Conservation (phyloP, 2,888 invertebrate species). For the Nycteola revayana region DNA sequence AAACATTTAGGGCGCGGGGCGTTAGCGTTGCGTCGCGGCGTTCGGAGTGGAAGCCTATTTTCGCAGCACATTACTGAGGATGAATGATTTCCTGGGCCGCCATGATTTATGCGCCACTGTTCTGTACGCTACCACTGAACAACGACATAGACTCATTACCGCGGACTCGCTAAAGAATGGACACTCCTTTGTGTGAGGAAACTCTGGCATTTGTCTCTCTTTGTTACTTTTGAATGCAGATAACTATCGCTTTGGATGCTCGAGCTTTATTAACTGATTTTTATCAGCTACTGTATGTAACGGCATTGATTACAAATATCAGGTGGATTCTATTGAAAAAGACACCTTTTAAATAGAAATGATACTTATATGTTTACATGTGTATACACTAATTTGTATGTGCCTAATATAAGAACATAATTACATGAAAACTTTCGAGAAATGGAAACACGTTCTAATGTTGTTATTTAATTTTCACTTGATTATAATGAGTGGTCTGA, state of each 20-base stretch:
- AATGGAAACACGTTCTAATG: conserved; percentile 18
- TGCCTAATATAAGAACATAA: too few relatives aligned
- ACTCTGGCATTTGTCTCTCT: conserved; percentile 69
- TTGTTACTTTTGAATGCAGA: conserved; percentile 52
- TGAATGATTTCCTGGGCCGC: conserved; percentile 78
- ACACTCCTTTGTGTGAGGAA: conserved; percentile 65
- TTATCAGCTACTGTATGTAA: conserved; percentile 37
- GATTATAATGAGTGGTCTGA: conserved; percentile 36
- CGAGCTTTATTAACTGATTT: conserved; percentile 36
- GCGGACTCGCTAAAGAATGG: conserved; percentile 60
- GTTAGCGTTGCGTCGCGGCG: conserved; percentile 49
- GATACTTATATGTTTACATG: conserved; percentile 6
- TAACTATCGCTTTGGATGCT: conserved; percentile 44
- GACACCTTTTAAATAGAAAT: conserved; percentile 8
- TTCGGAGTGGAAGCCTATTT: conserved; percentile 74
- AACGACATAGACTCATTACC: conserved; percentile 66
- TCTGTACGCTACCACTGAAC: conserved; percentile 39
- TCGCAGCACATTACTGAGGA: conserved; percentile 79
- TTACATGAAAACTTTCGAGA: too few relatives aligned
- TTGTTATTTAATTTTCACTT: conserved; percentile 14
- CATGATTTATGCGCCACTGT: conserved; percentile 68
- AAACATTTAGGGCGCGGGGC: conserved; percentile 65
- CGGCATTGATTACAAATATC: conserved; percentile 28
- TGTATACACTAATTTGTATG: too few relatives aligned
- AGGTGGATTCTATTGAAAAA: conserved; percentile 6